Conservation (phyloP, 1,140 invertebrate genomes). For the Heterodera schachtii region DNA sequence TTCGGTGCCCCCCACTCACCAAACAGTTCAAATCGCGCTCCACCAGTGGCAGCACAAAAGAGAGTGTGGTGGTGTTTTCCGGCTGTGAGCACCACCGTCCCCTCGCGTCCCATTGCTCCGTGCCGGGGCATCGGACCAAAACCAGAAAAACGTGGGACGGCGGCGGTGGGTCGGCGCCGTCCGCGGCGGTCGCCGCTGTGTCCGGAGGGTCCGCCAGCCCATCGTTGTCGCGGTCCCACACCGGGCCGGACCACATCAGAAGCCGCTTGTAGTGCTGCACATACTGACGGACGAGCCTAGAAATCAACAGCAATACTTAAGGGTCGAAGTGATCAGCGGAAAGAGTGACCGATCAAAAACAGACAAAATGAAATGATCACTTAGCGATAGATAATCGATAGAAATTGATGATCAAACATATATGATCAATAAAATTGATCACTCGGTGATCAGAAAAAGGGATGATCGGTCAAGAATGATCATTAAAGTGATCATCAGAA, state of each 20-base stretch:
- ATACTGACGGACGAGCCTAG: constrained; percentile 45
- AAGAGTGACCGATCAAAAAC: constrained; percentile 37
- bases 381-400: background rate
- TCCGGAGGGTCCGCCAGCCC: constrained; percentile 40
- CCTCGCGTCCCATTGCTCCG: constrained; percentile 40
- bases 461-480: constrained; percentile 1
- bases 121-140: constrained; percentile 47
- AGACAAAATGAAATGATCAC: background rate
- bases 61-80: constrained; percentile 40
- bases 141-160: constrained; percentile 50
- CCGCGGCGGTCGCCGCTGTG: background rate
- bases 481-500: background rate
- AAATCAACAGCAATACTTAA: background rate
- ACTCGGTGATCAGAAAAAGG: no score
- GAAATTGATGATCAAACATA: background rate
- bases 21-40: constrained; percentile 48
- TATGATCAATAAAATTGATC: no score
- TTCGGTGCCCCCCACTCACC: constrained; percentile 12
- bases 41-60: constrained; percentile 46
- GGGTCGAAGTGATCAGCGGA: no score
- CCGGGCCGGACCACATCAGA: constrained; percentile 43
- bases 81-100: constrained; percentile 38
- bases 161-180: constrained; percentile 5
- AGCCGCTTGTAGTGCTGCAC: constrained; percentile 37
- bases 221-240: constrained; percentile 45